phyloP scores from a whole-genome alignment of 2,888 invertebrate species.

The Rhingia campestris region DNA sequence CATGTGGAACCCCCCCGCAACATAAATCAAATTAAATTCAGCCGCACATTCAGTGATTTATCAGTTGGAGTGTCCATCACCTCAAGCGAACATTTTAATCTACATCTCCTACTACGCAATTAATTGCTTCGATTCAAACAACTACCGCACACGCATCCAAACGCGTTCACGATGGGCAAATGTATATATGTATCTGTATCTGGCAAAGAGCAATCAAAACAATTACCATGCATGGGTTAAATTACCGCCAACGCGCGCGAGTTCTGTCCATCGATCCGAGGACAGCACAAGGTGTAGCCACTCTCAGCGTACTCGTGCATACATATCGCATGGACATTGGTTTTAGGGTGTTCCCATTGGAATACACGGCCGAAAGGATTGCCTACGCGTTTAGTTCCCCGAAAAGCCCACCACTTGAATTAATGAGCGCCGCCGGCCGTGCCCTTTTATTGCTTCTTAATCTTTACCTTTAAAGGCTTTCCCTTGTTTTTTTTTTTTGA shows the following conservation, averaged over 20 bases:
- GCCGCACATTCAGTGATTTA: constrained; percentile 36
- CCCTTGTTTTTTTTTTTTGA: neutral
- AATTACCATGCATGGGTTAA: constrained; percentile 59
- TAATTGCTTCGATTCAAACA: constrained; percentile 56
- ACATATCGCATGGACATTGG: constrained; percentile 30
- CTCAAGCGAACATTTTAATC: constrained; percentile 36
- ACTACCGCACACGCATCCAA: constrained; percentile 7
- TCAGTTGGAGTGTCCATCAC: constrained; percentile 25
- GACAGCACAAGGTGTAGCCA: constrained; percentile 12
- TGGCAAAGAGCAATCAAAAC: constrained; percentile 50
- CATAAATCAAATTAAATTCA: constrained; percentile 20
- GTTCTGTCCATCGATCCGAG: constrained; percentile 24
- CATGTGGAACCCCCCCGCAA: neutral
- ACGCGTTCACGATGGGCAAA: neutral
- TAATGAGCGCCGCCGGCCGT: constrained; percentile 46
- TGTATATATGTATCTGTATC: neutral
- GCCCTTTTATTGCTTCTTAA: constrained; percentile 25
- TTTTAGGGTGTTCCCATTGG: constrained; percentile 30
- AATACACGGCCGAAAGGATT: constrained; percentile 24
- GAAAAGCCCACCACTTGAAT: constrained; percentile 60
- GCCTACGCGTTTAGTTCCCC: constrained; percentile 55
- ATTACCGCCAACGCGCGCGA: constrained; percentile 49
- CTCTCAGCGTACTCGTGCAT: neutral
- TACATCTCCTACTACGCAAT: constrained; percentile 46
- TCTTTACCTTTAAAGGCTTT: constrained; percentile 31